Evolutionary conservation across 1,140 invertebrate genomes (phyloP).

Genomic region (Drosophila rhopaloa): DNA sequence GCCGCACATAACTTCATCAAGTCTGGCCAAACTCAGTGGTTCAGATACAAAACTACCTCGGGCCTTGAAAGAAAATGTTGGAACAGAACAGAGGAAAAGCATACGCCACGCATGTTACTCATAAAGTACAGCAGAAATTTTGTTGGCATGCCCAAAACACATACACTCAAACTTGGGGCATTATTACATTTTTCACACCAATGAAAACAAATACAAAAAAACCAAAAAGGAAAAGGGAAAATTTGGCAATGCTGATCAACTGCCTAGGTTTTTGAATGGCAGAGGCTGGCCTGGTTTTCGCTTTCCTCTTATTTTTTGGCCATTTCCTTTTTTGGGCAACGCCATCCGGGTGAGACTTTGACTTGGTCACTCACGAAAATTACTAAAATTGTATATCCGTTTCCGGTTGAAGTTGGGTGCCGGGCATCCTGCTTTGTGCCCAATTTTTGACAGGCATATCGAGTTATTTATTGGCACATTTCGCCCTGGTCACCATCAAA

Average conservation of each 20-base stretch:
- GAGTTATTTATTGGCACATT: constrained; percentile 57
- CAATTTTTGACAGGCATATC: constrained; percentile 46
- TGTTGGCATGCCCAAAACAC: constrained; percentile 24
- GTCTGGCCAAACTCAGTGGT: constrained; percentile 14
- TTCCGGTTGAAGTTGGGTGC: constrained; percentile 63
- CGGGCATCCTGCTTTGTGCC: constrained; percentile 21
- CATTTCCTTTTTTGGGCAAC: constrained; percentile 58
- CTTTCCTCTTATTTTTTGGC: constrained; percentile 29
- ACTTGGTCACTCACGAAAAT: constrained; percentile 74
- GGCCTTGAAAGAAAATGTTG: constrained; percentile 5
- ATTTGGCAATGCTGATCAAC: constrained; percentile 52
- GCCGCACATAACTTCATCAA: constrained; percentile 71
- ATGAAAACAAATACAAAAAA: constrained; percentile 77
- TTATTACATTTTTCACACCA: constrained; percentile 81
- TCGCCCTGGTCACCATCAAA: constrained; percentile 23
- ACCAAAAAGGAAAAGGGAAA: neutral
- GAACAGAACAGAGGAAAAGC: constrained; percentile 18
- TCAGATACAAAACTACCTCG: constrained; percentile 34
- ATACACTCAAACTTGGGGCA: constrained; percentile 30
- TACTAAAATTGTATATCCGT: constrained; percentile 80
- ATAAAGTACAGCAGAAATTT: constrained; percentile 38
- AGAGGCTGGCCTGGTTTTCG: constrained; percentile 17
- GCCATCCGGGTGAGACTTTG: constrained; percentile 29
- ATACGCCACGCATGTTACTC: constrained; percentile 49
- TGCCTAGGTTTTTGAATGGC: constrained; percentile 41